Percentiles rank a stretch among this genome's conserved stretches.
phyloP scores from a whole-genome alignment of 2,113 vertebrate genomes.

The Spilogale gracilis region DNA sequence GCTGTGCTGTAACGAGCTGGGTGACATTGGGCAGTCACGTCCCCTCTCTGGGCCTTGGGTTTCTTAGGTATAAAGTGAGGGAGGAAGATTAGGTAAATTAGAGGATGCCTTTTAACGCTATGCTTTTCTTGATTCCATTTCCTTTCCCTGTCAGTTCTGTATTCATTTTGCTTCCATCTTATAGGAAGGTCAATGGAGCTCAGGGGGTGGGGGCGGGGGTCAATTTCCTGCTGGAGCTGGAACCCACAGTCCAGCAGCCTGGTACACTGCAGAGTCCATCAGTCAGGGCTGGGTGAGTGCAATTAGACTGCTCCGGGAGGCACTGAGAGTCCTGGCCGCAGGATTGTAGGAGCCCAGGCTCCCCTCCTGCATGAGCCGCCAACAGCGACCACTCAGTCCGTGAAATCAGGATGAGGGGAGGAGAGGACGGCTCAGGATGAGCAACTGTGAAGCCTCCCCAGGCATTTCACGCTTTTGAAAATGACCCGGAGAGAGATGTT shows the following conservation, averaged over 20 bases:
- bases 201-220: not conserved
- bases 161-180: conserved; percentile 1
- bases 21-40: not conserved
- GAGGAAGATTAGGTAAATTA: not conserved
- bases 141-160: not conserved
- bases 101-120: not conserved
- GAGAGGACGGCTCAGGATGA: not conserved
- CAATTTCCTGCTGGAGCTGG: conserved; percentile 5
- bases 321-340: not conserved
- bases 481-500: conserved; percentile 75
- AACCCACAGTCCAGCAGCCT: not conserved
- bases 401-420: not conserved
- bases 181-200: conserved; percentile 30
- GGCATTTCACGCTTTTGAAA: conserved; percentile 51
- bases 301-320: not conserved
- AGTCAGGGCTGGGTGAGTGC: not conserved
- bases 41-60: not conserved
- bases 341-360: not conserved
- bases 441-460: not conserved
- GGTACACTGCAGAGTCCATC: not conserved
- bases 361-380: not conserved
- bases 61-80: not conserved
- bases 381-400: not conserved
- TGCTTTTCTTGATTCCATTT: conserved; percentile 46
- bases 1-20: not conserved